Base-by-base conservation (phyloP, 2,797 vertebrate genomes). In the Lindbergichthys nudifrons region DNA sequence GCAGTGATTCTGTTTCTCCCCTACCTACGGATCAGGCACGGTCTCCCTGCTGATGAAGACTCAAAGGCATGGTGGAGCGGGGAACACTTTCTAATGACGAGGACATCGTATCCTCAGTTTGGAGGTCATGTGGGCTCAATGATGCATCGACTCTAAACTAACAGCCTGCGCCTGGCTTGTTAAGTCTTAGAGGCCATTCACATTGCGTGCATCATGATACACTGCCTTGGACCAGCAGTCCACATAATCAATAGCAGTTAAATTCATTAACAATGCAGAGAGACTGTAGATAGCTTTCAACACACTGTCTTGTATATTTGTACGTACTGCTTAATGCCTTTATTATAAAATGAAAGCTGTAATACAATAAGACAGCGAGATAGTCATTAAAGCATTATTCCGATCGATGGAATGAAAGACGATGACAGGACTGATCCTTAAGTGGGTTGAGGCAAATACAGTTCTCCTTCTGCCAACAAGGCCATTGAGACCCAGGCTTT, bases 331-430 rank as follows among this genome's bases (percentile, higher is more conserved):
- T 41, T 51, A 50, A 69, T 54, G 32, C 64, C 36, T 67, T 58
- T 19, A 36, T 51, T 46, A 45, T 12, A 65, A 61, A 69, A 65
- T 41, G 11, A 70, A 63, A 66, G 41, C 67, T 59, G 56, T 43
- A 43, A 19, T 43, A 43, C 13, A 54, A 46, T 12, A 14, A 59
- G 47, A 4, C 26, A 14, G 13, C 0, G 18, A 65, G 51, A 10
- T 43, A 14, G 43, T 59, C 46, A 51, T 23, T 45, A 54, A 58
- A 61, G 53, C 39, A 18, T 74, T 62, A 64, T 65, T 19, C 51
- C 3, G 1, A 83, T 84, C 67, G 78, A 87, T 84, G 81, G 36
- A 54, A 72, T 66, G 61, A 86, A 81, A 79, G 42, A 48, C 16
- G 14, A 84, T 54, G 70, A 82, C 62, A 51, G 39, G 65, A 30